Base-by-base conservation (phyloP, 2,113 vertebrate species). In the Sphaerodactylus townsendi region DNA sequence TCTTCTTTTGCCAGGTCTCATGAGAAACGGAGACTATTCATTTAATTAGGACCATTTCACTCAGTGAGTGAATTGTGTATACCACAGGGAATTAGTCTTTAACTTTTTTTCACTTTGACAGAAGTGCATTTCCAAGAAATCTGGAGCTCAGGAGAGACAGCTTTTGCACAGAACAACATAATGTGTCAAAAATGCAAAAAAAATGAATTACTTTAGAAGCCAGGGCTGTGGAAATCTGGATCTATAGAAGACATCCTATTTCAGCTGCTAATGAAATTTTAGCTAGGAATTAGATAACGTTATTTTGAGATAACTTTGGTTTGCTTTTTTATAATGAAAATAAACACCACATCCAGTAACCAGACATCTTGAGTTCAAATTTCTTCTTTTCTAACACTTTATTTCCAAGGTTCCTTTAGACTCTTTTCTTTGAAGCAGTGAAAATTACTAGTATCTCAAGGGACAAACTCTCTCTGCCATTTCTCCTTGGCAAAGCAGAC, bases 41-140 rank as follows among this genome's bases (percentile, higher is more conserved):
- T 33, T 50, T 82, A 86, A 84, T 73, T 25, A 19, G 1, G 30
- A 72, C 33, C 41, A 2, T 84, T 74, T 82, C 46, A n/a, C 75
- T 87, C 3, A 76, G 33, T 14, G 14, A 84, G 69, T 79, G 7
- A 50, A 25, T 10, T 65, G 76, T 10, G 37, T n/a, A 30, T 85
- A 33, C 11, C 44, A 21, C 13, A 33, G 17, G 11, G 66, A 28
- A n/a, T 62, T 62, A 62, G 59, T 28, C 59, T 62, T 62, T 28
- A 62, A 62, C 62, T 76, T 14, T 88, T 25, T 23, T 80, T 86
- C 39, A n/a, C 68, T 83, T 77, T 72, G 23, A 2, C 9, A 53
- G 14, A 23, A 35, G 23, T 59, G 44, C n/a, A 73, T 48, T 59
- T 81, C 46, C 74, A 73, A 71, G 39, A 73, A 11, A 33, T 4